These are phyloP conservation scores for Phoeniculus purpureus DNA, from an alignment of 2,797 vertebrate genomes.

Conservation along the genomic window DNA sequence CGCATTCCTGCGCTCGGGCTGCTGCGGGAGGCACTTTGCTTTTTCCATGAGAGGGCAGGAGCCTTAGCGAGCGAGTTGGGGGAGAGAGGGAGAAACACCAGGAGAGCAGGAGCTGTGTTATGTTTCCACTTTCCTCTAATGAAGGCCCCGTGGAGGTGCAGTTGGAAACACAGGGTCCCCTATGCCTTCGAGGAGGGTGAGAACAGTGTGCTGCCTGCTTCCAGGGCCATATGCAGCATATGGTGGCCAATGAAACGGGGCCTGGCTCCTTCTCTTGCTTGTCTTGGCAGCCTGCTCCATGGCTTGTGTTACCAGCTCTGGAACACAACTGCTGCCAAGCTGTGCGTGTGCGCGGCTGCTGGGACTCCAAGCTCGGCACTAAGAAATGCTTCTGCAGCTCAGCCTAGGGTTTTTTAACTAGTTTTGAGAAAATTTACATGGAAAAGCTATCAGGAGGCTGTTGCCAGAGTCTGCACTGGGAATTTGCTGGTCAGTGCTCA, in stretches of 20 bases:
- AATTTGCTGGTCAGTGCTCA: conserved; percentile 27
- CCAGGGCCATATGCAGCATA: conserved; percentile 82
- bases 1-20: conserved; percentile 67
- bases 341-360: conserved; percentile 60
- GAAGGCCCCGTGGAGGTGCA: conserved; percentile 83
- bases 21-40: conserved; percentile 62
- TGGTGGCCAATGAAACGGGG: conserved; percentile 83
- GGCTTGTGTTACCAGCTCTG: conserved; percentile 84
- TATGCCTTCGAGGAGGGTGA: conserved; percentile 84
- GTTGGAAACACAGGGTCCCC: conserved; percentile 85
- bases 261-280: conserved; percentile 82
- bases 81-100: conserved; percentile 72
- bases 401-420: conserved; percentile 64
- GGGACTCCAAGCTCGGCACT: conserved; percentile 72
- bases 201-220: conserved; percentile 81
- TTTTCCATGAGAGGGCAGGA: conserved; percentile 71
- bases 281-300: conserved; percentile 81
- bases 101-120: conserved; percentile 67
- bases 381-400: conserved; percentile 75
- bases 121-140: conserved; percentile 84
- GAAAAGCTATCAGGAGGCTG: conserved; percentile 12
- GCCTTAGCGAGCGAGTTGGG: conserved; percentile 66
- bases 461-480: not conserved
- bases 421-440: conserved; percentile 45
- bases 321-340: conserved; percentile 81